These are phyloP conservation scores for Glareola pratincola DNA, from an alignment of 2,113 vertebrate species.

Conservation along the genomic window DNA sequence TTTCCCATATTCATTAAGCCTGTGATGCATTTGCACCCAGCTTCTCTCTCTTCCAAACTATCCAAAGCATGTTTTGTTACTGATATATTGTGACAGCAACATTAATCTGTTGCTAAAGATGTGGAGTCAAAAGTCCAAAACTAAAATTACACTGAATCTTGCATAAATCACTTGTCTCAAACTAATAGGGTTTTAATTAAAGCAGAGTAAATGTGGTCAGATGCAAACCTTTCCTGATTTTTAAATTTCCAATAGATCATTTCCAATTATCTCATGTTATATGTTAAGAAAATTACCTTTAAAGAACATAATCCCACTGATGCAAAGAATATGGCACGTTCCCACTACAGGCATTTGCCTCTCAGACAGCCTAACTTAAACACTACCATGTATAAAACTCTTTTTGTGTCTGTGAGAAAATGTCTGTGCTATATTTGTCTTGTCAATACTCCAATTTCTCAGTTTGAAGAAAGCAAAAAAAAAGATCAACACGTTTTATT, in stretches of 20 bases:
- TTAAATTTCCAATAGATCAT: not conserved
- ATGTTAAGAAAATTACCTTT: not conserved
- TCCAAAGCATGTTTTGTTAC: not conserved
- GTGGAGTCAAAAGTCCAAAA: not conserved
- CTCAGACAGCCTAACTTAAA: not conserved
- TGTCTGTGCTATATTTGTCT: not conserved
- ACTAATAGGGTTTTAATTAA: not conserved
- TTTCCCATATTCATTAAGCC: not conserved
- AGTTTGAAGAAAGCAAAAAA: not conserved
- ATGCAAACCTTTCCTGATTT: not conserved
- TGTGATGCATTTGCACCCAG: not conserved
- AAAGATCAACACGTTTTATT: not conserved
- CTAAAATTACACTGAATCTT: not conserved
- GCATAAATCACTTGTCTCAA: not conserved
- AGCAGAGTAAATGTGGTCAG: not conserved
- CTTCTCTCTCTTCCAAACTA: not conserved
- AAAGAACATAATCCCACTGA: not conserved
- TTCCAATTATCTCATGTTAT: not conserved
- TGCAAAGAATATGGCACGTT: not conserved
- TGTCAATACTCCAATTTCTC: not conserved
- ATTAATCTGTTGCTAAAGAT: slow-evolving; percentile 16
- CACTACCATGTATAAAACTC: not conserved
- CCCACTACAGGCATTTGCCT: not conserved
- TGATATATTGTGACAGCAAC: not conserved
- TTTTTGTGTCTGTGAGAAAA: not conserved